A percentile compares a stretch with the other conserved stretches of the same genome.
Conservation (phyloP, 1,140 invertebrate genomes). For the Dryas iulia region DNA sequence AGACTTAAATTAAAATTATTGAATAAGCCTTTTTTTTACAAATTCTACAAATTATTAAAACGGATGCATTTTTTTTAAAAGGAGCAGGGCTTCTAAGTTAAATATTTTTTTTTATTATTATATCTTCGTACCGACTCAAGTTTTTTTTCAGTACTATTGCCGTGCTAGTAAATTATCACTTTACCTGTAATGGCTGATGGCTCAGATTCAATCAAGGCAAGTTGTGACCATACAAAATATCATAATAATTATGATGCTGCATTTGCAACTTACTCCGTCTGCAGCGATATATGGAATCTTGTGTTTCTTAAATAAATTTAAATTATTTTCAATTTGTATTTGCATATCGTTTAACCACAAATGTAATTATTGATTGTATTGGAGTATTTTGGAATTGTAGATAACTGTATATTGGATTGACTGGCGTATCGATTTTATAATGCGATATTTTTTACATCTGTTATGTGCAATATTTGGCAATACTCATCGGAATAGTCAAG, state of each 20-base stretch:
- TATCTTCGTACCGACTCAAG: background rate
- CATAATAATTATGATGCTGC: background rate
- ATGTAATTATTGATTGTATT: slow-evolving; percentile 20
- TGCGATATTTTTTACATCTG: slow-evolving; percentile 36
- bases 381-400: slow-evolving; percentile 35
- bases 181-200: background rate
- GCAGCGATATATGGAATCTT: background rate
- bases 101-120: background rate
- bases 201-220: background rate
- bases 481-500: slow-evolving; percentile 72
- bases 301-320: slow-evolving; percentile 6
- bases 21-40: too few relatives aligned
- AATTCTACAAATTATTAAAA: too few relatives aligned
- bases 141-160: background rate
- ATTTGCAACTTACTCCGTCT: background rate
- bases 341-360: slow-evolving; percentile 41
- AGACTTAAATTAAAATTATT: background rate
- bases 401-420: slow-evolving; percentile 45
- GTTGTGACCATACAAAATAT: background rate
- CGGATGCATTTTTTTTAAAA: too few relatives aligned
- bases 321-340: slow-evolving; percentile 32
- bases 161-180: background rate
- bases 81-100: slow-evolving; percentile 10
- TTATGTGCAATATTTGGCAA: slow-evolving; percentile 77
- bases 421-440: slow-evolving; percentile 39